Base-by-base conservation (phyloP, 2,888 invertebrate genomes). In the Chrysomela aeneicollis region DNA sequence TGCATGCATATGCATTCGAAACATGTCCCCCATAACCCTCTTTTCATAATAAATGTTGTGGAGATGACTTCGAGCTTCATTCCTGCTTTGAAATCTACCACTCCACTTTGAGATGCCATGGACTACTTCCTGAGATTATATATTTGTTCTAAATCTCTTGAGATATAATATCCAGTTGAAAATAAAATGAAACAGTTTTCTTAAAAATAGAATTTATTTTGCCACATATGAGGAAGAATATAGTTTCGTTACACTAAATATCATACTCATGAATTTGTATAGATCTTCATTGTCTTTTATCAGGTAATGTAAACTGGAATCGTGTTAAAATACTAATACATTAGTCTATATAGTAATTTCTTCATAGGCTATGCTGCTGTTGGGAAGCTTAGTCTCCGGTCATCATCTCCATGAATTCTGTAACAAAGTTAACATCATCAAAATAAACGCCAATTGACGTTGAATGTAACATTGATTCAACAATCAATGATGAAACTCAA, bases 381-480 rank as follows among this genome's bases (percentile, higher is more conserved):
- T 10, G 22, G 10, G 18, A 19, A 19, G n/a, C 55, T 67, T 90
- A 94, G 84, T 93, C 93, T 78, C 93, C 94, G 79, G 94, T 93
- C 94, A 94, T 94, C 94, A 94, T 94, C 85, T 94, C 94, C 94
- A 94, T 94, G 86, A 94, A 94, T 86, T 94, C 94, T 94, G 86
- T 69, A 74, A 75, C 70, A 69, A 59, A 73, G 58, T 60, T 18
- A 52, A 58, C 22, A 50, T 15, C 32, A n/a, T n/a, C n/a, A n/a
- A n/a, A n/a, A n/a, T n/a, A n/a, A n/a, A n/a, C n/a, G n/a, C n/a
- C n/a, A n/a, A n/a, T n/a, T n/a, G n/a, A n/a, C n/a, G n/a, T n/a
- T n/a, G n/a, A n/a, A n/a, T 50, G 26, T 15, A 2, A 15, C 21
- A 26, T 55, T 47, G 47, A 58, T 17, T 55, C n/a, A 35, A 17